Evolutionary conservation across 2,888 invertebrate species (phyloP), one percentile per base, ranked within the genome.

Genomic region (Aporophyla lueneburgensis): DNA sequence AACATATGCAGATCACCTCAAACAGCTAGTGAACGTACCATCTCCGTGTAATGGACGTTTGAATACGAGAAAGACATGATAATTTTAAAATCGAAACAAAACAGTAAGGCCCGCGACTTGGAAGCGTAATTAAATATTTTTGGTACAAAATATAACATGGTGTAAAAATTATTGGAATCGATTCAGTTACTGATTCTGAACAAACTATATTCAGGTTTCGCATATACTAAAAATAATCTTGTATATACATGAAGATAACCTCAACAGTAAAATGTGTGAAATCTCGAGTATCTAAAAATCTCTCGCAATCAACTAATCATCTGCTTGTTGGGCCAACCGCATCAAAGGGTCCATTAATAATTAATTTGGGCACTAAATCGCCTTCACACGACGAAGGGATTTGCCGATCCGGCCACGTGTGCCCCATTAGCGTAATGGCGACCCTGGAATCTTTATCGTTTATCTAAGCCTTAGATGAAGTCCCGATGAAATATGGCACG

Each of bases 321-420:
- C 91, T 91, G 87, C 90, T 92, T 90, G 92, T 92, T 91, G 92
- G 81, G 79, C 89, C 90, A 87, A 91, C 94, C 93, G 89, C 92
- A 93, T 93, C 93, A 95, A 94, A 94, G 93, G 88, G 93, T 88
- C 90, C 94, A 95, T 96, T 96, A 95, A 96, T 96, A 94, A 96
- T 96, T 93, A 94, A 96, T 96, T 95, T 93, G 94, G 95, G 92
- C 89, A 92, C 92, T 93, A 96, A 96, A 96, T 95, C 95, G 95
- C 94, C 96, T 95, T 95, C 94, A 94, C 94, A 92, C 94, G 93
- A 87, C 90, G 94, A 93, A 95, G 96, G 96, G 96, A 96, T 96
- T 96, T 95, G 89, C 88, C 88, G 88, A 84, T 86, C 59, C 87
- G 87, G 96, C 95, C 96, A 96, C 96, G 96, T 96, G 96, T 94